Conservation (phyloP, 2,888 invertebrate species). For the Macrosiphum euphorbiae region DNA sequence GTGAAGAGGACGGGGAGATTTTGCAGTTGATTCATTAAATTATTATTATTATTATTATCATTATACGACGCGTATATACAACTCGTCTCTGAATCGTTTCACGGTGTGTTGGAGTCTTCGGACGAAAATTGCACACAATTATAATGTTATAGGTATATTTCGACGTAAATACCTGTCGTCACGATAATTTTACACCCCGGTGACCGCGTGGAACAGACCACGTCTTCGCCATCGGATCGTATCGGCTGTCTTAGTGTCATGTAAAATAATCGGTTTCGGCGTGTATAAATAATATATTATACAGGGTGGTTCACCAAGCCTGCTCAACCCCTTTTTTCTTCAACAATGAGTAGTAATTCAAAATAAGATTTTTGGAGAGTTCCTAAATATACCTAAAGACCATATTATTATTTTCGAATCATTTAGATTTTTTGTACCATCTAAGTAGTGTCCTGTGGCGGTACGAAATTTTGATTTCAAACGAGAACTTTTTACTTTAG, state of each 20-base stretch:
- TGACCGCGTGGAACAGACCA: not conserved
- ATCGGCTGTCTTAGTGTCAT: not conserved
- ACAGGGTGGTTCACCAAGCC: not conserved
- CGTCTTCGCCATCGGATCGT: not conserved
- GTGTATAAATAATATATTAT: not conserved
- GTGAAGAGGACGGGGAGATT: not conserved
- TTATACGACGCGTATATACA: not conserved
- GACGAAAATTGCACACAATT: not conserved
- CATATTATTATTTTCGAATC: not conserved
- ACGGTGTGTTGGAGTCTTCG: slow-evolving; percentile 9
- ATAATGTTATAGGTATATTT: not conserved
- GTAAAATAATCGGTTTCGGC: not conserved
- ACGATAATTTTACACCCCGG: slow-evolving; percentile 43
- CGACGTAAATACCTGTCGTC: slow-evolving; percentile 11
- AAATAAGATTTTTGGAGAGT: not conserved
- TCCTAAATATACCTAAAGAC: not conserved
- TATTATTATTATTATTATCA: not conserved
- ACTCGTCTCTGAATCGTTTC: slow-evolving; percentile 2
- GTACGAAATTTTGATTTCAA: not conserved
- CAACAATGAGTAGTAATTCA: not conserved
- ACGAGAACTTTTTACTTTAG: not conserved
- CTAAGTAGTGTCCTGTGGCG: not conserved
- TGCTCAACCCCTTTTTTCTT: not conserved
- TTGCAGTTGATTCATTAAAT: not conserved
- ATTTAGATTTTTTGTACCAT: not conserved